Conservation (phyloP, 1,140 invertebrate genomes). For the Caenorhabditis elegans region WBcel235 BX284605.5:6501-7000, state of each 20-base stretch:
- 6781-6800: not conserved
- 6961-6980: not conserved
- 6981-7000: no score
- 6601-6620: slow-evolving; percentile 5
- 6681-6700: slow-evolving; percentile 25
- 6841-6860: no score
- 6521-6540: not conserved
- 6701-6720: not conserved
- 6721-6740: slow-evolving; percentile 14
- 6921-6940: not conserved
- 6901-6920: not conserved
- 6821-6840: no score
- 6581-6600: not conserved
- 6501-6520: not conserved
- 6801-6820: no score
- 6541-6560: not conserved
- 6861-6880: not conserved
- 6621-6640: not conserved
- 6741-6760: not conserved
- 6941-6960: not conserved
- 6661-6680: not conserved
- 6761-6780: slow-evolving; percentile 24
- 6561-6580: no score
- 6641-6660: not conserved
- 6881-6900: not conserved